These are phyloP conservation scores for Lytechinus pictus DNA, from an alignment of 35 echinoderm and acorn worm species.

Conservation along the genomic window DNA sequence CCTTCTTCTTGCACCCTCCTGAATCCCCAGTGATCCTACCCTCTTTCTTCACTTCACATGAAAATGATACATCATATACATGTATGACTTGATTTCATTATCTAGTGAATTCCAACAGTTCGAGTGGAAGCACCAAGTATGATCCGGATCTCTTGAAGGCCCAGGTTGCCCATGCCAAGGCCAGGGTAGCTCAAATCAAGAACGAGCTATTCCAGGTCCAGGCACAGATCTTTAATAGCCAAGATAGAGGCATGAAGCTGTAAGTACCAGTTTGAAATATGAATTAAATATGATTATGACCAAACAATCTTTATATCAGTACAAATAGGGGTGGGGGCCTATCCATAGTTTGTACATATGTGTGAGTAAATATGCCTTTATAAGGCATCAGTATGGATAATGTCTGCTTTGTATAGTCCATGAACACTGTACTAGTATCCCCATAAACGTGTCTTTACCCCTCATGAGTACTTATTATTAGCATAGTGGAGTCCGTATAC, in stretches of 20 bases:
- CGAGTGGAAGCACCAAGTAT: constrained; percentile 86
- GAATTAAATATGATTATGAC: too few species aligned
- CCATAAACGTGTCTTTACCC: neutral
- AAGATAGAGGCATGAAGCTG: constrained; percentile 49
- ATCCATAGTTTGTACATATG: too few species aligned
- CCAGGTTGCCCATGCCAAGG: constrained; percentile 82
- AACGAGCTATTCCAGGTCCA: constrained; percentile 82
- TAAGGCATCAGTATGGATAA: too few species aligned
- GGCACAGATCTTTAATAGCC: constrained; percentile 62
- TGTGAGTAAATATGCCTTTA: too few species aligned
- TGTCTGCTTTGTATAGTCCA: too few species aligned
- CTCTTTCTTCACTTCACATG: neutral
- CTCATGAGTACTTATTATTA: neutral
- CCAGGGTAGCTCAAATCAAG: constrained; percentile 80
- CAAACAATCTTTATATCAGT: too few species aligned
- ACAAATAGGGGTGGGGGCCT: too few species aligned
- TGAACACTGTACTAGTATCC: neutral
- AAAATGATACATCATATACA: neutral
- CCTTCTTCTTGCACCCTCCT: too few species aligned
- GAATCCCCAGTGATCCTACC: neutral
- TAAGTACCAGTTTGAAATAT: neutral
- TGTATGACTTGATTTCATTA: neutral
- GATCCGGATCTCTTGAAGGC: constrained; percentile 91
- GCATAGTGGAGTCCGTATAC: neutral
- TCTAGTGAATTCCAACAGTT: constrained; percentile 93